Evolutionary conservation across 2,113 vertebrate species (phyloP), one percentile per base, ranked within the genome.

Genomic region (Gopherus evgoodei): DNA sequence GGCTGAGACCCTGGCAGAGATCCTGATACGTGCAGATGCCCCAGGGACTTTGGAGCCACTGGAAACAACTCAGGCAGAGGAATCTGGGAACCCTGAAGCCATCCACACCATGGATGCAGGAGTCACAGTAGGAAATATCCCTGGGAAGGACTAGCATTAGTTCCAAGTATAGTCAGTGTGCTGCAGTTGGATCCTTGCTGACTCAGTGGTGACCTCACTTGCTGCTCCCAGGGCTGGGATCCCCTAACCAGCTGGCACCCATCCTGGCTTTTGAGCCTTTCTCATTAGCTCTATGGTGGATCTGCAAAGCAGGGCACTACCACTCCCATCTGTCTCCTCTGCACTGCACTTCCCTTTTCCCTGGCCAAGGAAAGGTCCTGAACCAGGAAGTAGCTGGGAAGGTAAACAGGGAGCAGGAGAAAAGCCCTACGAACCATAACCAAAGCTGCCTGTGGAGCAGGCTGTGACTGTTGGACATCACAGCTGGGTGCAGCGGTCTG

Each of bases 11-110:
- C 57, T 3, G 11, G 57, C 27, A 62, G 57, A 62, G 12, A 62
- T 27, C 27, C 57, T 2, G 29, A 62, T 13, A 29, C 5, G 12
- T 31, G 27, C 5, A 1, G 27, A 31, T 3, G 5, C 3, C 12
- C 12, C 57, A 62, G 57, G 57, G 27, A 62, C 27, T 62, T 62
- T 1, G 5, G 57, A 62, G 27, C 27, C 5, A 62, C 57, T 62
- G 57, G 57, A 31, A 27, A 62, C 57, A 31, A 27, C 27, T 27
- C 27, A 31, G 57, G 57, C 57, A 62, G 12, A 62, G 57, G 57
- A 62, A 29, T 12, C 27, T 27, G 27, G 57, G 57, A 62, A 29
- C 27, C 27, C 57, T 29, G 12, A 62, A 31, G 57, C 57, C 12
- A 27, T 5, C 27, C 12, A 62, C 12, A 62, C 3, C 27, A 62